These are phyloP conservation scores for Hippocampus guttulatus DNA, from an alignment of 2,113 vertebrate species.

Conservation along the genomic window DNA sequence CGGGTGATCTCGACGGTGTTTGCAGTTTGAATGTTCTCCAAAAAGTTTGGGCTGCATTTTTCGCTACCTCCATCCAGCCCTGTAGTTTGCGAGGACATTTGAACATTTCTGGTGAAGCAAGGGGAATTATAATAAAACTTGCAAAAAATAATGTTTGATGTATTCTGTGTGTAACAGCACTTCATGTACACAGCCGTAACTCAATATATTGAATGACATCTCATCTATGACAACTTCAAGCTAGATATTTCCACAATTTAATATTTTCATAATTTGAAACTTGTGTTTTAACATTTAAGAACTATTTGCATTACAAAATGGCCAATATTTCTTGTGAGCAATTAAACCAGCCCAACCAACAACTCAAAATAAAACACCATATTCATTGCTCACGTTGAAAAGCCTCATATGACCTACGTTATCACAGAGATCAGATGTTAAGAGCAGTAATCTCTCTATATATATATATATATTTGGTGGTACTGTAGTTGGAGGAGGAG, in stretches of 20 bases:
- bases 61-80: conserved; percentile 36
- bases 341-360: too few relatives aligned
- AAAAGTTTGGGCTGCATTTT: conserved; percentile 15
- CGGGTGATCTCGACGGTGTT: conserved; percentile 45
- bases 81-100: conserved; percentile 48
- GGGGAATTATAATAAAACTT: conserved; percentile 54
- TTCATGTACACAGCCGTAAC: background rate
- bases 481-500: too few relatives aligned
- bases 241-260: background rate
- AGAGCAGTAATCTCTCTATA: too few relatives aligned
- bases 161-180: conserved; percentile 11
- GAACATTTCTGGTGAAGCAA: conserved; percentile 40
- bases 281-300: too few relatives aligned
- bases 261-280: background rate
- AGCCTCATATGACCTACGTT: too few relatives aligned
- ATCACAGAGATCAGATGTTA: too few relatives aligned
- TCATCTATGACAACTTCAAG: conserved; percentile 14
- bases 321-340: too few relatives aligned
- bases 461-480: too few relatives aligned
- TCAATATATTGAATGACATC: background rate
- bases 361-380: too few relatives aligned
- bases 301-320: too few relatives aligned
- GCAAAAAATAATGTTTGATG: background rate
- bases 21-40: conserved; percentile 21
- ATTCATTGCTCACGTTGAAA: too few relatives aligned